Evolutionary conservation across 2,888 invertebrate genomes (phyloP), one percentile per base, ranked within the genome.

Genomic region (Campoplex capitator): DNA sequence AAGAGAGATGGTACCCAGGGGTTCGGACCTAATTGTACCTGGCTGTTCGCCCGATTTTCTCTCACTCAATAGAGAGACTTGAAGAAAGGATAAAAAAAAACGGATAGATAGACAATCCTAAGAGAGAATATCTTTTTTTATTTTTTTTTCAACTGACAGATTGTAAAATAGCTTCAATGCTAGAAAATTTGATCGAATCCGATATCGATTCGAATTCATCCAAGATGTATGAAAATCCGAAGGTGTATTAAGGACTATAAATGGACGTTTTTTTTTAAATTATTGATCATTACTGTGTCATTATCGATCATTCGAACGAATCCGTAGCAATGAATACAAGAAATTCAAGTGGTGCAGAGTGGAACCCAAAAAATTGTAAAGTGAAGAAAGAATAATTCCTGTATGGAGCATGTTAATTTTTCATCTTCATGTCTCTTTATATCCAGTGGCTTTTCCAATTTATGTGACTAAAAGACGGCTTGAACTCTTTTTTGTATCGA

Each of bases 11-110:
- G 91, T 90, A 91, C 93, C 93, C 93, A 91, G 89, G 93, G 92
- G 93, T 91, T 91, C 90, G 89, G 92, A 93, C 92, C 91, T 93
- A 93, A 93, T 93, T 93, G 93, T 91, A 91, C 90, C 90, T 91
- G 91, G 91, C 91, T 92, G 70, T 80, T 82, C 82, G 87, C 91
- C 88, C 87, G 88, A 82, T 78, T 86, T 86, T 81, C 86, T 77
- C 84, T 70, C 78, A 58, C 76, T 76, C 67, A 18, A 54, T 16
- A 73, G 68, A 54, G 51, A 11, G 54, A 54, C 45, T 42, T 45
- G 16, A 13, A 71, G n/a, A 42, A 51, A 28, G 65, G 78, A 18
- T 18, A 18, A 75, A 45, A 18, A 75, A 45, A 68, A 23, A 62
- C 32, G 51, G 32, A 48, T 8, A 45, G 62, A 18, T 42, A 32